phyloP scores from a whole-genome alignment of 1,140 invertebrate genomes.

The Lasaia peninsularis region DNA sequence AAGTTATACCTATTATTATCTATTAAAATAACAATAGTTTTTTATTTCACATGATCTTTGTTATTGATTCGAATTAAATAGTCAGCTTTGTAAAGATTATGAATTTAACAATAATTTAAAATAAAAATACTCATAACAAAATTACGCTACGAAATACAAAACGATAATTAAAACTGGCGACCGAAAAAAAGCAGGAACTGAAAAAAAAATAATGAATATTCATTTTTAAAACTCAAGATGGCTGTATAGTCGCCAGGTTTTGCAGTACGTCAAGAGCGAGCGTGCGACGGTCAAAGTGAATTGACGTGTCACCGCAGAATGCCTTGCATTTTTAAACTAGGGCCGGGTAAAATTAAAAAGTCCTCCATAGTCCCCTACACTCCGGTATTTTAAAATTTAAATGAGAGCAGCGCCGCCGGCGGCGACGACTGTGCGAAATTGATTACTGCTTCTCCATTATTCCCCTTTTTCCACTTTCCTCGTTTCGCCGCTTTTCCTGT shows the following conservation, averaged over 20 bases:
- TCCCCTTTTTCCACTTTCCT: constrained; percentile 72
- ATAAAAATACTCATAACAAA: too few relatives aligned
- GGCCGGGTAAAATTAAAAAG: constrained; percentile 72
- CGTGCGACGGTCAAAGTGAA: constrained; percentile 58
- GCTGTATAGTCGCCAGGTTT: constrained; percentile 13
- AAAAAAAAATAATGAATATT: background rate
- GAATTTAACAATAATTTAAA: too few relatives aligned
- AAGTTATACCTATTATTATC: too few relatives aligned
- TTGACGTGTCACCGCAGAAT: constrained; percentile 68
- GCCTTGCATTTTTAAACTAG: constrained; percentile 70
- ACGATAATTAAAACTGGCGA: too few relatives aligned
- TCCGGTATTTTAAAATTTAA: constrained; percentile 75
- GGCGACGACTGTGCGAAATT: constrained; percentile 73
- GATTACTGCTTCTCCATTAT: constrained; percentile 75
- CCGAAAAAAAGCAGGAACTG: too few relatives aligned
- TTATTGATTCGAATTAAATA: too few relatives aligned
- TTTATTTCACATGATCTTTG: too few relatives aligned
- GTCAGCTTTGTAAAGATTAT: too few relatives aligned
- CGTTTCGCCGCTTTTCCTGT: constrained; percentile 56
- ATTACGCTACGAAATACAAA: too few relatives aligned
- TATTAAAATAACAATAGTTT: too few relatives aligned
- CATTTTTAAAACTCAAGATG: background rate
- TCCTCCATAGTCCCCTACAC: constrained; percentile 58
- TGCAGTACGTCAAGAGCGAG: constrained; percentile 1
- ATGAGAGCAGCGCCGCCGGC: constrained; percentile 65